Evolutionary conservation across 2,797 vertebrate species (phyloP).

Genomic region (Pangasius mekongensis): DNA sequence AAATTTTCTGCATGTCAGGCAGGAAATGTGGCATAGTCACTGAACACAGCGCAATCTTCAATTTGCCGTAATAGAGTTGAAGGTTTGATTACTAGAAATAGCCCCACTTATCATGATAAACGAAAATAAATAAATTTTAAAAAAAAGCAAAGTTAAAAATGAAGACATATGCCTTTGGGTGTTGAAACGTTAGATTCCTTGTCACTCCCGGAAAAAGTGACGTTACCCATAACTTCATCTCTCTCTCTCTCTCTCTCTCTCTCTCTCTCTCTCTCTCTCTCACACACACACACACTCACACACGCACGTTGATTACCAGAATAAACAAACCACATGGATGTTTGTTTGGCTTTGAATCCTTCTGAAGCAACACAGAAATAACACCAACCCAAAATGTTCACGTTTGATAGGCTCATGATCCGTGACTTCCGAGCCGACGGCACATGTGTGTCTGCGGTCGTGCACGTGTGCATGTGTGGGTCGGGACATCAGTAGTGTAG

Average conservation of each 20-base stretch:
- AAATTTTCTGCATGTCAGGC: conserved; percentile 79
- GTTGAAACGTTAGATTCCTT: neutral
- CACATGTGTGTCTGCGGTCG: conserved; percentile 27
- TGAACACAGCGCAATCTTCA: neutral
- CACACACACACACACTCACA: neutral
- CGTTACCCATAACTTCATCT: conserved; percentile 36
- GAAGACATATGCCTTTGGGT: conserved; percentile 43
- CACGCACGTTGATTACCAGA: conserved; percentile 59
- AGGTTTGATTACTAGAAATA: conserved; percentile 16
- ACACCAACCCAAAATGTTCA: conserved; percentile 56
- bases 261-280: neutral
- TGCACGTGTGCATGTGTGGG: conserved; percentile 9
- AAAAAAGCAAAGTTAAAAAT: conserved; percentile 6
- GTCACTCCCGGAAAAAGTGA: conserved; percentile 52
- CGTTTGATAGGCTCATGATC: conserved; percentile 35
- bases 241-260: neutral
- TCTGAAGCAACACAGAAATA: conserved; percentile 59
- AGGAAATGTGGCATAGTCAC: conserved; percentile 74
- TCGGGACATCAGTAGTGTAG: neutral
- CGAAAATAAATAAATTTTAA: neutral
- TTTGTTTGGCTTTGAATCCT: conserved; percentile 44
- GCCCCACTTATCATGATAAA: conserved; percentile 36
- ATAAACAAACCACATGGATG: conserved; percentile 63
- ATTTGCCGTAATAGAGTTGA: conserved; percentile 12
- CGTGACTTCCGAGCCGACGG: conserved; percentile 24